Percentiles rank a stretch among this genome's conserved stretches.
phyloP scores from a whole-genome alignment of 2,113 vertebrate species.

The Globicephala melas region DNA sequence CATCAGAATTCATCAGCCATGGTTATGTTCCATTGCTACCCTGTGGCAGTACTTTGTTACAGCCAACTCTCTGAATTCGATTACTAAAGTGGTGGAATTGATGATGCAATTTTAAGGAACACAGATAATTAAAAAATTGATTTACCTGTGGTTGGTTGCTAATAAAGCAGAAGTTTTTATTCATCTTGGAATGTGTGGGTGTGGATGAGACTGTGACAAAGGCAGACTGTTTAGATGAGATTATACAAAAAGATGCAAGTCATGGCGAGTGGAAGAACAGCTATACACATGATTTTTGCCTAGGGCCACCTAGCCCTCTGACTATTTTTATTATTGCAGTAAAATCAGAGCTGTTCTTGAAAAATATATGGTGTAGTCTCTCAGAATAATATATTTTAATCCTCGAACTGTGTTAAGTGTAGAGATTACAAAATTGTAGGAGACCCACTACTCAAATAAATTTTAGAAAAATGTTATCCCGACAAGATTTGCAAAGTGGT shows the following conservation, averaged over 20 bases:
- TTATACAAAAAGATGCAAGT: neutral
- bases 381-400: neutral
- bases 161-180: neutral
- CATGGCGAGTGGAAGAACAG: neutral
- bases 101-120: neutral
- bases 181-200: neutral
- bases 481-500: neutral
- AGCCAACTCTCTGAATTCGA: neutral
- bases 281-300: neutral
- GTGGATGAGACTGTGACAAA: neutral
- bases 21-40: neutral
- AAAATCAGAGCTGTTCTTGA: neutral
- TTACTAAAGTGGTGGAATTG: neutral
- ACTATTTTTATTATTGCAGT: neutral
- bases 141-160: neutral
- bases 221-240: neutral
- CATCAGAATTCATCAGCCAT: neutral
- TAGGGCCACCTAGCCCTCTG: neutral
- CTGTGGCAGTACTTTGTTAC: neutral
- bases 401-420: neutral
- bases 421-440: neutral
- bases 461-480: neutral
- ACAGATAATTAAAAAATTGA: neutral
- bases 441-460: neutral
- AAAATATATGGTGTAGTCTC: neutral